Evolutionary conservation across 2,888 invertebrate species (phyloP).

Genomic region (Nezara viridula): DNA sequence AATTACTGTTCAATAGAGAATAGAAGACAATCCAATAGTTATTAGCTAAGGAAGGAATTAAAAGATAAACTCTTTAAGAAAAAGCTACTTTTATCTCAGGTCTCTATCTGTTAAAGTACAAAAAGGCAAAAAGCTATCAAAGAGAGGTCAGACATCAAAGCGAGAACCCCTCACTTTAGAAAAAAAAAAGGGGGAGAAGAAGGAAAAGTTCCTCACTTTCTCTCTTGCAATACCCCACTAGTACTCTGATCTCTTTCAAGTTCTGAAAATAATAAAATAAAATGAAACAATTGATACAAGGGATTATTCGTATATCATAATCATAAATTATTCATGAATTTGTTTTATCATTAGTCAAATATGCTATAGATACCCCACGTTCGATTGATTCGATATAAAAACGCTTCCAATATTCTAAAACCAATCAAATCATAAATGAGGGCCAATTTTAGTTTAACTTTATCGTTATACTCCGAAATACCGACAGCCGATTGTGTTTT

Average conservation of each 20-base stretch:
- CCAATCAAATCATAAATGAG: too few species aligned
- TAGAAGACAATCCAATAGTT: background rate
- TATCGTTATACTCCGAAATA: too few species aligned
- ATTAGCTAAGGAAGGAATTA: background rate
- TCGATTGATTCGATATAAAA: too few species aligned
- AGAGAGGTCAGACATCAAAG: conserved; percentile 35
- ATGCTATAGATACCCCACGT: too few species aligned
- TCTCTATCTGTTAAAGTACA: conserved; percentile 16
- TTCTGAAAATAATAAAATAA: background rate
- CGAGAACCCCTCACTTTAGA: background rate
- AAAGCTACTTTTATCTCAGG: conserved; percentile 1
- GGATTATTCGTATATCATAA: too few species aligned
- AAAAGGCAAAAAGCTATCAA: conserved; percentile 20
- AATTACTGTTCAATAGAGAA: background rate
- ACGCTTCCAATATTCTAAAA: too few species aligned
- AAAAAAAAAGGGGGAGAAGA: background rate
- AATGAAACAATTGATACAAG: too few species aligned
- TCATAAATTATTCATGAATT: too few species aligned
- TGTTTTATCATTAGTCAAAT: too few species aligned
- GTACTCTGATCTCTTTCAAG: background rate
- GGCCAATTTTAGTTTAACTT: too few species aligned
- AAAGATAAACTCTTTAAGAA: background rate
- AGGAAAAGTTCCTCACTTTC: background rate
- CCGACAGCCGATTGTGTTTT: too few species aligned
- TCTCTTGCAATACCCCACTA: background rate